These are phyloP conservation scores for Columbina picui DNA, from an alignment of 2,113 vertebrate genomes.

Conservation along the genomic window DNA sequence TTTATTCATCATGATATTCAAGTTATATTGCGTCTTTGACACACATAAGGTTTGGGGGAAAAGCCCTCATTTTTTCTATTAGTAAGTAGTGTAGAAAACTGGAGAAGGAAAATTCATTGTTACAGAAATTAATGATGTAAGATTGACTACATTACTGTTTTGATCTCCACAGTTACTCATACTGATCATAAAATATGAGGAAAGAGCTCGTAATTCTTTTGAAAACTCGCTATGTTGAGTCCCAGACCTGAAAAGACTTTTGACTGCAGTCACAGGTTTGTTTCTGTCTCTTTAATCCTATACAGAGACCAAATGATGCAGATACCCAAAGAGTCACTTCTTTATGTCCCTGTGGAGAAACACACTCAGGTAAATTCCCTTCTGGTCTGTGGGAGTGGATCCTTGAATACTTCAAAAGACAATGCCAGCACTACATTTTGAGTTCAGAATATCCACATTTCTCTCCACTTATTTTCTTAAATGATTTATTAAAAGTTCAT, in stretches of 20 bases:
- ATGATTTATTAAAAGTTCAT: background rate
- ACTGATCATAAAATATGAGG: background rate
- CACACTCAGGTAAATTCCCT: background rate
- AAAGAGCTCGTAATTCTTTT: background rate
- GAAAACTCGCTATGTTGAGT: background rate
- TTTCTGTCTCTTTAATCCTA: background rate
- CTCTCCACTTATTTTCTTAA: background rate
- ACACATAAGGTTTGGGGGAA: background rate
- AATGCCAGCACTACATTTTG: background rate
- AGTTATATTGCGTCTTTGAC: background rate
- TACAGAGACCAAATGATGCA: background rate
- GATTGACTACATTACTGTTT: background rate
- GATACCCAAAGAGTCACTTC: background rate
- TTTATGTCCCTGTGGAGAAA: background rate
- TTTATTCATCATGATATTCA: background rate
- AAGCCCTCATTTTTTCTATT: background rate
- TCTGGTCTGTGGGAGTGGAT: background rate
- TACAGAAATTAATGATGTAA: background rate
- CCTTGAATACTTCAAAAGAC: background rate
- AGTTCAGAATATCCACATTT: background rate
- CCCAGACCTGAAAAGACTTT: background rate
- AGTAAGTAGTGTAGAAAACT: background rate
- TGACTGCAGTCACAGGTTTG: background rate
- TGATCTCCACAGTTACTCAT: background rate
- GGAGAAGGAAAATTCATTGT: background rate